These are phyloP conservation scores for Malacoraja senta DNA, from an alignment of 2,797 vertebrate genomes.

Conservation along the genomic window DNA sequence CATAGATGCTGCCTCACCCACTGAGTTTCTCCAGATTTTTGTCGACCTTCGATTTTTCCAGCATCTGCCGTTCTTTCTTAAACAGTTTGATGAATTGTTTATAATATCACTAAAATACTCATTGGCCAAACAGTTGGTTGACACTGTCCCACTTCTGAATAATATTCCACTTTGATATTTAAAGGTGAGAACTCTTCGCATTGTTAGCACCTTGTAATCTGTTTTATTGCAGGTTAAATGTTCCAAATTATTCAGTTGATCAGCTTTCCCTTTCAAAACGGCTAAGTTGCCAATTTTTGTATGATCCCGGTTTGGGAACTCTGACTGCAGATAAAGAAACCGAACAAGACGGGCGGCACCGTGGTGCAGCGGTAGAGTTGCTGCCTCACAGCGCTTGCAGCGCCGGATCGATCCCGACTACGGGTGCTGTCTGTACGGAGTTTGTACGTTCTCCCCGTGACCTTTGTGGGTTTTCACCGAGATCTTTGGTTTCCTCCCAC, in stretches of 20 bases:
- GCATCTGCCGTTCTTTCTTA: too few species aligned
- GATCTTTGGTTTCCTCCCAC: too few species aligned
- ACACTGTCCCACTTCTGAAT: background rate
- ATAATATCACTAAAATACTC: background rate
- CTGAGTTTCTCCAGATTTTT: too few species aligned
- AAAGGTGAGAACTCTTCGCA: background rate
- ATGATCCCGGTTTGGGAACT: background rate
- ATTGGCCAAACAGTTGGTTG: background rate
- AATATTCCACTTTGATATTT: background rate
- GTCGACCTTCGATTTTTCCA: too few species aligned
- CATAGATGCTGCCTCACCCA: too few species aligned
- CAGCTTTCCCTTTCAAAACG: background rate
- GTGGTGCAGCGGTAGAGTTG: too few species aligned
- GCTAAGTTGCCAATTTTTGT: background rate
- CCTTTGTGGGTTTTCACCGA: too few species aligned
- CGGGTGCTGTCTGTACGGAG: too few species aligned
- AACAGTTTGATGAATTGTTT: background rate
- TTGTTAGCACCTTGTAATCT: background rate
- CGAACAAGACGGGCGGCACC: background rate
- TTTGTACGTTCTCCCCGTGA: too few species aligned
- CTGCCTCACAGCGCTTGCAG: background rate
- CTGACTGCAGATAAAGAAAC: background rate
- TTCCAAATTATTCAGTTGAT: background rate
- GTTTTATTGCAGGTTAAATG: background rate
- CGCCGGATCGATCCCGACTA: too few species aligned